Evolutionary conservation across 2,888 invertebrate species (phyloP).

Genomic region (Diaphora mendica): DNA sequence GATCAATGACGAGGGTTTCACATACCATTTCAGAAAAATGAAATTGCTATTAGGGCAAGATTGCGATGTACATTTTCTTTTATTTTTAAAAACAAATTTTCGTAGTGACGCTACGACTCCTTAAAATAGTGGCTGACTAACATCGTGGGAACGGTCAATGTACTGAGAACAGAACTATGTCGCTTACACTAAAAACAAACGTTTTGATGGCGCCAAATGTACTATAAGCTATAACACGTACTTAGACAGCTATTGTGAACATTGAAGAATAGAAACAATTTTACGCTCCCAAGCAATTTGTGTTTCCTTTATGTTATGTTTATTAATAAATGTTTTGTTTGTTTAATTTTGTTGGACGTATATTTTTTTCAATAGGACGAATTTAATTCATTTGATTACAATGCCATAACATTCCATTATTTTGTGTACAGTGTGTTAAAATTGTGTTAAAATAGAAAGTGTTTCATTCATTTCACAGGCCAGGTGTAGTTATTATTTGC

Average conservation of each 20-base stretch:
- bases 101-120: slow-evolving; percentile 40
- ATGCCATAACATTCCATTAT: neutral
- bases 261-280: slow-evolving; percentile 25
- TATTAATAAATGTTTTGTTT: slow-evolving; percentile 18
- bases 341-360: neutral
- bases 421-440: neutral
- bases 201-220: slow-evolving; percentile 51
- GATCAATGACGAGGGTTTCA: slow-evolving; percentile 80
- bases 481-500: too few species aligned
- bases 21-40: slow-evolving; percentile 82
- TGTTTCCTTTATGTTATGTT: slow-evolving; percentile 8
- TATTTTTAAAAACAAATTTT: slow-evolving; percentile 64
- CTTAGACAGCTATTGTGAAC: slow-evolving; percentile 32
- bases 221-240: slow-evolving; percentile 35
- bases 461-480: too few species aligned
- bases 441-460: neutral
- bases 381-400: neutral
- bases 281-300: slow-evolving; percentile 40
- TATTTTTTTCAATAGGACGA: neutral
- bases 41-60: slow-evolving; percentile 80
- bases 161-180: slow-evolving; percentile 56
- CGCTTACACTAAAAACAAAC: slow-evolving; percentile 51
- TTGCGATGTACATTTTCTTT: slow-evolving; percentile 71
- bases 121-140: slow-evolving; percentile 41
- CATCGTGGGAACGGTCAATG: slow-evolving; percentile 53